Percentiles rank a stretch among this genome's conserved stretches.
These are phyloP conservation scores for Latheticus oryzae DNA, from an alignment of 2,888 invertebrate genomes.

Conservation along the genomic window DNA sequence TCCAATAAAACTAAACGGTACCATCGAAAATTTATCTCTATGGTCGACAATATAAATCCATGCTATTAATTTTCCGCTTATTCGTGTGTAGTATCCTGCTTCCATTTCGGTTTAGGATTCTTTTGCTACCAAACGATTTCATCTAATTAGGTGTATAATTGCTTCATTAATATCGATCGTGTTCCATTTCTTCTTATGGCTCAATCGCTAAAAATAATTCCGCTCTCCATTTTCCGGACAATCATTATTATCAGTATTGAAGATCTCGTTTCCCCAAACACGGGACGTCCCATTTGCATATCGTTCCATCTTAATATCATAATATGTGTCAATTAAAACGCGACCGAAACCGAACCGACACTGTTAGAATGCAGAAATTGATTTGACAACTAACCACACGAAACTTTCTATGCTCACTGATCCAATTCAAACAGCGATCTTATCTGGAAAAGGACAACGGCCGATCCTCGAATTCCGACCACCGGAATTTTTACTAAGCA, in stretches of 20 bases:
- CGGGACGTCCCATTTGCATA: conserved; percentile 36
- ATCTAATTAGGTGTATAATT: conserved; percentile 51
- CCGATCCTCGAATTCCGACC: conserved; percentile 9
- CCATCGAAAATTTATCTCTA: conserved; percentile 48
- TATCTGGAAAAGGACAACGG: conserved; percentile 18
- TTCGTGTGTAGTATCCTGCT: conserved; percentile 45
- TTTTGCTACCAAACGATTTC: conserved; percentile 47
- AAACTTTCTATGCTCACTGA: conserved; percentile 34
- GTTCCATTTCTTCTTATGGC: conserved; percentile 30
- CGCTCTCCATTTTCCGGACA: conserved; percentile 45
- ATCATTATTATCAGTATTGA: conserved; percentile 36
- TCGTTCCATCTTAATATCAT: conserved; percentile 34
- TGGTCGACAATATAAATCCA: conserved; percentile 46
- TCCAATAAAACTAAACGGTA: conserved; percentile 47
- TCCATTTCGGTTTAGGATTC: conserved; percentile 47
- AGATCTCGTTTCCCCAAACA: conserved; percentile 41
- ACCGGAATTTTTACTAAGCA: not conserved
- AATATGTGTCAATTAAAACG: conserved; percentile 38
- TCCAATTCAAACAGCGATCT: conserved; percentile 27
- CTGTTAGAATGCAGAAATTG: conserved; percentile 36
- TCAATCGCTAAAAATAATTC: conserved; percentile 38
- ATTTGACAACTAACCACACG: conserved; percentile 35
- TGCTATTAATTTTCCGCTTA: conserved; percentile 48
- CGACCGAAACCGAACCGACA: conserved; percentile 13
- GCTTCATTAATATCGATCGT: conserved; percentile 48